A percentile compares a stretch with the other conserved stretches of the same genome.
Evolutionary conservation across 37 sponge, comb jelly and placozoan species (phyloP).

Genomic region (Cliona cf. orientalis): DNA sequence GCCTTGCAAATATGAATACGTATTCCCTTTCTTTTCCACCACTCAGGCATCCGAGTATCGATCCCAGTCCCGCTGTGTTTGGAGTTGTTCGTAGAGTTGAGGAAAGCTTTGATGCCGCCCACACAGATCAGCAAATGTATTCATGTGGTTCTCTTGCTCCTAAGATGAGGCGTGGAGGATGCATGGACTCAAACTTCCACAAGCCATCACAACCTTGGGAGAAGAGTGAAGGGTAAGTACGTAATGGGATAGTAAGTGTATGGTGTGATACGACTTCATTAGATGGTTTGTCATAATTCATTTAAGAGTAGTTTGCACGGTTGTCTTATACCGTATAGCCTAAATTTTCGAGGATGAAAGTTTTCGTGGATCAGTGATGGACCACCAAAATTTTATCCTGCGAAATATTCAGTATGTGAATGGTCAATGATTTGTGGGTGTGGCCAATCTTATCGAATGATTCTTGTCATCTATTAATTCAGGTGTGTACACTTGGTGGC

Average conservation of each 20-base stretch:
- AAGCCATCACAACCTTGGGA: slow-evolving; percentile 95
- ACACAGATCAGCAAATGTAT: slow-evolving; percentile 85
- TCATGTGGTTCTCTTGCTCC: slow-evolving; percentile 98
- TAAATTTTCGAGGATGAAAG: too few relatives aligned
- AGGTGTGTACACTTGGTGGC: slow-evolving; percentile 84
- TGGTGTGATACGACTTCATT: neutral
- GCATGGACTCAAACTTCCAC: slow-evolving; percentile 78
- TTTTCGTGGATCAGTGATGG: neutral
- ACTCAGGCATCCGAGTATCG: slow-evolving; percentile 42
- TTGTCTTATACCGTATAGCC: too few relatives aligned
- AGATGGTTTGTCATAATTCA: too few relatives aligned
- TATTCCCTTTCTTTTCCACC: neutral
- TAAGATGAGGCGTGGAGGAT: slow-evolving; percentile 86
- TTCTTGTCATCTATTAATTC: neutral
- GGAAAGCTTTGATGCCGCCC: slow-evolving; percentile 3
- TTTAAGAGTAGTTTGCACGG: too few relatives aligned
- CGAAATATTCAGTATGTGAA: neutral
- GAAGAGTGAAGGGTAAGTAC: slow-evolving; percentile 84
- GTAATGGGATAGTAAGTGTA: neutral
- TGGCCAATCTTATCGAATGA: too few relatives aligned
- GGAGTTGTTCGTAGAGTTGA: slow-evolving; percentile 78
- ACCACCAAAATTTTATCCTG: neutral
- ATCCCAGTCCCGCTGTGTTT: slow-evolving; percentile 82
- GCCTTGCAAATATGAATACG: too few relatives aligned
- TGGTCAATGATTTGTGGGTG: neutral